Conservation (phyloP, 2,888 invertebrate genomes). For the Clunio marinus region DNA sequence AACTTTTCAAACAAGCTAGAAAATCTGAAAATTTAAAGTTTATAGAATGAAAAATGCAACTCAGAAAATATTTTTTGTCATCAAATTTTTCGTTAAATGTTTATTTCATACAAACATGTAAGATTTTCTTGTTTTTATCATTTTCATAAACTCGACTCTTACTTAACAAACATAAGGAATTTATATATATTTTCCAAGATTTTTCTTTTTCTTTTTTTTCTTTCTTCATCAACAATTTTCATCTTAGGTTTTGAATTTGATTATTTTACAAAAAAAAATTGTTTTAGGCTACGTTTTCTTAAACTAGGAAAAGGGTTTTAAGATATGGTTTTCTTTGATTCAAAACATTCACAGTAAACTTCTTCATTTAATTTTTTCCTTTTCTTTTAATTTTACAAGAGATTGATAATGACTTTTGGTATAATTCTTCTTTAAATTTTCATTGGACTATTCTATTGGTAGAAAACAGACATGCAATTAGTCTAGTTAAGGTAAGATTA, state of each 20-base stretch:
- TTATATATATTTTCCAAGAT: no score
- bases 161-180: conserved; percentile 31
- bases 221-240: conserved; percentile 2
- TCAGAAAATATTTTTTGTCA: no score
- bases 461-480: conserved; percentile 9
- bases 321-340: conserved; percentile 9
- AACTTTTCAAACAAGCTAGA: no score
- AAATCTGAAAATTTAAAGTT: no score
- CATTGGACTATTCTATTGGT: conserved; percentile 5
- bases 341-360: conserved; percentile 1
- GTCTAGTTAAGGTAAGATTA: conserved; percentile 2
- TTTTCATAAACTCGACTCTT: conserved; percentile 16
- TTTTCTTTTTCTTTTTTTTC: conserved; percentile 6
- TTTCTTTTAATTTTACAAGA: no score
- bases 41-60: no score
- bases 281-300: not conserved
- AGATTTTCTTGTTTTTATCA: not conserved
- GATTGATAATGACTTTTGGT: conserved; percentile 1
- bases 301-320: not conserved
- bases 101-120: conserved; percentile 35
- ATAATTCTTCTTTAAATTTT: not conserved
- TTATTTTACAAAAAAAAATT: not conserved
- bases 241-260: not conserved
- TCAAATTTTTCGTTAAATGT: conserved; percentile 27
- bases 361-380: no score